Evolutionary conservation across 1,140 invertebrate species (phyloP).

Genomic region (Phthorimaea operculella): DNA sequence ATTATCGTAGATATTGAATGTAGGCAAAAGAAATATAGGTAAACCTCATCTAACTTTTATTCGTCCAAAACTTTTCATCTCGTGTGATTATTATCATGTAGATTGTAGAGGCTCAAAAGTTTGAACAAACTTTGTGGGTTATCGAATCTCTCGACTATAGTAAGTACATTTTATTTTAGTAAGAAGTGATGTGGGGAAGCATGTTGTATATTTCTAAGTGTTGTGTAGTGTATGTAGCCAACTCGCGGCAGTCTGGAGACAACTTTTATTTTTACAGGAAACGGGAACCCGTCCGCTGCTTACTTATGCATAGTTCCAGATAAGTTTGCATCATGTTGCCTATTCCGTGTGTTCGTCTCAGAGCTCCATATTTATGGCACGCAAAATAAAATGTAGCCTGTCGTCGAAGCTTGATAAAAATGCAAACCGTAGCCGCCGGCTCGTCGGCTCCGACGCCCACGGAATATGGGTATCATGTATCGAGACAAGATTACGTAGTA

Average conservation of each 20-base stretch:
- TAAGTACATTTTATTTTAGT: neutral
- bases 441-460: slow-evolving; percentile 31
- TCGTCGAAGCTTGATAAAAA: slow-evolving; percentile 58
- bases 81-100: no score
- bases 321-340: slow-evolving; percentile 55
- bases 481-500: slow-evolving; percentile 38
- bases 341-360: slow-evolving; percentile 46
- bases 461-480: slow-evolving; percentile 43
- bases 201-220: neutral
- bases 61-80: no score
- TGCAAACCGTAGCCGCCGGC: slow-evolving; percentile 56
- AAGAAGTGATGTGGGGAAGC: neutral
- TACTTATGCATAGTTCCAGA: slow-evolving; percentile 63
- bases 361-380: slow-evolving; percentile 62
- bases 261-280: slow-evolving; percentile 24
- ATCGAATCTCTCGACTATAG: no score
- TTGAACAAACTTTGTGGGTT: neutral
- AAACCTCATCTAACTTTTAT: no score
- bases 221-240: neutral
- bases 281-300: slow-evolving; percentile 31
- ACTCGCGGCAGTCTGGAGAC: neutral
- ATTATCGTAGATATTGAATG: no score
- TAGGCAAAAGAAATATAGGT: no score
- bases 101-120: neutral
- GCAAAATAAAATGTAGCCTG: slow-evolving; percentile 60